Conservation (phyloP, 2,888 invertebrate species). For the Hirtodrosophila trivittata region DNA sequence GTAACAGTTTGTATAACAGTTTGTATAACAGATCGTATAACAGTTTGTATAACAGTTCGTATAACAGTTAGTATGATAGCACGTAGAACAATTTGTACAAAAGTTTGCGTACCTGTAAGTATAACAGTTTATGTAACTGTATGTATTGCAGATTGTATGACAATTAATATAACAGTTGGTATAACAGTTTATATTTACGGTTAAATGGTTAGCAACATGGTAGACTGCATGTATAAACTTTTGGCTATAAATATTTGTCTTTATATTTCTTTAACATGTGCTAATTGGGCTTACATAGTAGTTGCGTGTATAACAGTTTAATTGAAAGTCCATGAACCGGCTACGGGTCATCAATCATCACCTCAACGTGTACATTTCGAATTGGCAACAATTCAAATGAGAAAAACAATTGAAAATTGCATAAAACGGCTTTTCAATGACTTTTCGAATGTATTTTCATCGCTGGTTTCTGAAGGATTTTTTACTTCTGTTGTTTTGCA, state of each 20-base stretch:
- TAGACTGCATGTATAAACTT: too few relatives aligned
- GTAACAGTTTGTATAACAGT: too few relatives aligned
- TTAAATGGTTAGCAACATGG: too few relatives aligned
- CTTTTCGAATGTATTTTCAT: conserved; percentile 28
- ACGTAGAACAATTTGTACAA: too few relatives aligned
- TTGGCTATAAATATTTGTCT: too few relatives aligned
- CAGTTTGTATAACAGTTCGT: too few relatives aligned
- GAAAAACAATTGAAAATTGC: conserved; percentile 30
- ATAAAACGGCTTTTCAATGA: conserved; percentile 47
- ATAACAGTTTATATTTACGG: not conserved
- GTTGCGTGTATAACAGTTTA: conserved; percentile 4
- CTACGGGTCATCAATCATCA: conserved; percentile 16
- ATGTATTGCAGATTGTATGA: not conserved
- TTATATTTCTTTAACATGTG: too few relatives aligned
- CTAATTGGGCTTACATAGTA: too few relatives aligned
- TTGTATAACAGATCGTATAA: too few relatives aligned
- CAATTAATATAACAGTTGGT: conserved; percentile 3
- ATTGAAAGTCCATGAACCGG: conserved; percentile 8
- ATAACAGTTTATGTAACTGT: conserved; percentile 4
- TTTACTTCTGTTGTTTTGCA: conserved; percentile 5
- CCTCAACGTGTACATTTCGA: conserved; percentile 3
- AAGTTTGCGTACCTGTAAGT: not conserved
- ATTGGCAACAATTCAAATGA: conserved; percentile 40
- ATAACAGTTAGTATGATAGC: too few relatives aligned
- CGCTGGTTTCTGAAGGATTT: conserved; percentile 34